Percentiles rank a stretch among this genome's conserved stretches.
phyloP scores from a whole-genome alignment of 1,140 invertebrate species.

The Hycleus cichorii region DNA sequence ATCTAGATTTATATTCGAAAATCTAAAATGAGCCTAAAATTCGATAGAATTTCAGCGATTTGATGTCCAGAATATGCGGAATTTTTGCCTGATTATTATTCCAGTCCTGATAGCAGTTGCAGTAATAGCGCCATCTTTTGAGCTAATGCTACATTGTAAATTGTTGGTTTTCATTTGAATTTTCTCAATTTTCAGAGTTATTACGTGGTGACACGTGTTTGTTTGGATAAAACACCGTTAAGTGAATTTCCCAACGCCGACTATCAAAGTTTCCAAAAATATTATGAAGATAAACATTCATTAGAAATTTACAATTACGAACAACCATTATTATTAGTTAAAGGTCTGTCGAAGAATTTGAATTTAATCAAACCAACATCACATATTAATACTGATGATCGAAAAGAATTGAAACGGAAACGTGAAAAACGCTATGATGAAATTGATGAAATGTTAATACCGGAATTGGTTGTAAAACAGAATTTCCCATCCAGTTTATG shows the following conservation, averaged over 20 bases:
- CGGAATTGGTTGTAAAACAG: slow-evolving; percentile 83
- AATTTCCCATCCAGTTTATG: slow-evolving; percentile 81
- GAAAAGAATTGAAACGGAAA: slow-evolving; percentile 38
- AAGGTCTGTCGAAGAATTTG: slow-evolving; percentile 67
- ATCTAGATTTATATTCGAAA: no score
- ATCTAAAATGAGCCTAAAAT: no score
- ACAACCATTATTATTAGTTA: slow-evolving; percentile 86
- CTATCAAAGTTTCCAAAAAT: slow-evolving; percentile 69
- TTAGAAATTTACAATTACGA: slow-evolving; percentile 58
- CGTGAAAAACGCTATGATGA: slow-evolving; percentile 46
- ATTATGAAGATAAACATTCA: slow-evolving; percentile 76
- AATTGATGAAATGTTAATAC: slow-evolving; percentile 75
- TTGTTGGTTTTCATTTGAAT: slow-evolving; percentile 30
- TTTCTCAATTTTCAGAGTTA: slow-evolving; percentile 16
- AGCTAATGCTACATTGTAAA: neutral
- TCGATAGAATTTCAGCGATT: no score
- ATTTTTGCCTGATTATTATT: no score
- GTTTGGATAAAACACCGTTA: slow-evolving; percentile 64
- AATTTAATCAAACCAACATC: slow-evolving; percentile 48
- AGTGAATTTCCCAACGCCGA: slow-evolving; percentile 74
- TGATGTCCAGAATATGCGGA: no score
- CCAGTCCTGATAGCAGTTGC: neutral
- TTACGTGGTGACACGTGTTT: slow-evolving; percentile 83
- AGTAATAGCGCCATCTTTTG: neutral
- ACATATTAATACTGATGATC: slow-evolving; percentile 1